A percentile compares a stretch with the other conserved stretches of the same genome.
Conservation (phyloP, 2,888 invertebrate genomes). For the Mythimna albipuncta region DNA sequence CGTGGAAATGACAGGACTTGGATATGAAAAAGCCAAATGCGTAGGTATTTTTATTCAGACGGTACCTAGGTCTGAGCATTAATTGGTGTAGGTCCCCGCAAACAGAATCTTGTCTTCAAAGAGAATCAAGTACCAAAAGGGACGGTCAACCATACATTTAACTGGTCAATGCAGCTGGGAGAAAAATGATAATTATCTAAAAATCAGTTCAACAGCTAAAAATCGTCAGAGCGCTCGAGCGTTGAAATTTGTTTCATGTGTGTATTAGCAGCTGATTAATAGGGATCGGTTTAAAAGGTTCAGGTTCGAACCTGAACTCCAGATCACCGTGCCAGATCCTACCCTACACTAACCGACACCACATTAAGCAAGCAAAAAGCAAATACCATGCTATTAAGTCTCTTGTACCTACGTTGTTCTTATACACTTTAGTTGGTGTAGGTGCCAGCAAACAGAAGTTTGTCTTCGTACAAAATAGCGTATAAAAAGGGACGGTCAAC, state of each 20-base stretch:
- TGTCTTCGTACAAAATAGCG: conserved; percentile 56
- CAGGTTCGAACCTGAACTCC: too few species aligned
- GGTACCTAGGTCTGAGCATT: not conserved
- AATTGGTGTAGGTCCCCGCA: too few species aligned
- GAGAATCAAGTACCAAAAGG: too few species aligned
- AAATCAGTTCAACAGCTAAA: conserved; percentile 1
- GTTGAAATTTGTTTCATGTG: not conserved
- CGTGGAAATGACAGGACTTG: not conserved
- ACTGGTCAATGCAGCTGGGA: too few species aligned
- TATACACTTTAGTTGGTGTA: conserved; percentile 37
- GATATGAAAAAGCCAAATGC: not conserved
- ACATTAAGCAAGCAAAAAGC: conserved; percentile 31
- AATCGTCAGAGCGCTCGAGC: not conserved
- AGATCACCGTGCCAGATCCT: too few species aligned
- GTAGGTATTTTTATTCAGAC: not conserved
- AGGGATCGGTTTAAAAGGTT: too few species aligned
- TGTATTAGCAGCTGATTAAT: not conserved
- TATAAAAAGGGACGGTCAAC: conserved; percentile 56
- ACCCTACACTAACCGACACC: too few species aligned
- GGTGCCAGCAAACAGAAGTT: conserved; percentile 58
- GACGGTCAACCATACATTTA: too few species aligned
- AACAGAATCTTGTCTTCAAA: too few species aligned
- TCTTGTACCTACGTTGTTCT: conserved; percentile 27
- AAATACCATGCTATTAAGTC: conserved; percentile 11
- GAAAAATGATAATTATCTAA: not conserved